These are phyloP conservation scores for Chrysopilus asiliformis DNA, from an alignment of 2,888 invertebrate genomes.

Conservation along the genomic window DNA sequence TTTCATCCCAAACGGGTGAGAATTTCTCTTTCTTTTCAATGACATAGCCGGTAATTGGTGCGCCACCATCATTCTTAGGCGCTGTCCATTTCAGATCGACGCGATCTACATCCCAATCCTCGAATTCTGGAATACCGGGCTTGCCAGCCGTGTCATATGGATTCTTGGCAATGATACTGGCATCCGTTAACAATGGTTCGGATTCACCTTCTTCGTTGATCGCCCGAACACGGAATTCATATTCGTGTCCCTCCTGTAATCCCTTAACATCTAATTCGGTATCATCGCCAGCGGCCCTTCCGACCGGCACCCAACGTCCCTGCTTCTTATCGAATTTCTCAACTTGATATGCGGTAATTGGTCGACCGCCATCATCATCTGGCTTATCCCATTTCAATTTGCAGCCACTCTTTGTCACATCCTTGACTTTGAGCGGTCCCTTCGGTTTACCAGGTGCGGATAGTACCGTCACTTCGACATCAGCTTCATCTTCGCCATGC, in stretches of 20 bases:
- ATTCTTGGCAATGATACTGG: slow-evolving; percentile 84
- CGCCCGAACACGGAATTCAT: slow-evolving; percentile 87
- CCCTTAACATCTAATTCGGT: slow-evolving; percentile 81
- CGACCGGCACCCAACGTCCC: slow-evolving; percentile 88
- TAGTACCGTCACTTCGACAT: slow-evolving; percentile 82
- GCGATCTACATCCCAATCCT: slow-evolving; percentile 80
- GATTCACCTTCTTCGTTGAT: slow-evolving; percentile 91
- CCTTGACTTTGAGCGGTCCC: slow-evolving; percentile 77
- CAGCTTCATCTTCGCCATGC: slow-evolving; percentile 84
- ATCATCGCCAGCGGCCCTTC: slow-evolving; percentile 63
- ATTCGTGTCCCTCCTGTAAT: slow-evolving; percentile 82
- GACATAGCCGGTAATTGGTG: slow-evolving; percentile 93
- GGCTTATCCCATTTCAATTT: slow-evolving; percentile 90
- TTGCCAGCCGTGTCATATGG: slow-evolving; percentile 83
- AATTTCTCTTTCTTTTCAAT: slow-evolving; percentile 84
- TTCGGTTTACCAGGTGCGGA: slow-evolving; percentile 74
- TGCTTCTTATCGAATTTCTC: slow-evolving; percentile 88
- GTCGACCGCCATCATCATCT: slow-evolving; percentile 89
- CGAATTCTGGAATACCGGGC: slow-evolving; percentile 73
- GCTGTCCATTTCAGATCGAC: slow-evolving; percentile 88
- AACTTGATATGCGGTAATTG: slow-evolving; percentile 80
- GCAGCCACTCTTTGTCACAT: slow-evolving; percentile 80
- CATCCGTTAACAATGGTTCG: slow-evolving; percentile 86
- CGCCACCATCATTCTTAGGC: slow-evolving; percentile 91
- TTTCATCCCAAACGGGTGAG: slow-evolving; percentile 77